These are phyloP conservation scores for Euglossa dilemma DNA, from an alignment of 1,140 invertebrate species.

Conservation along the genomic window DNA sequence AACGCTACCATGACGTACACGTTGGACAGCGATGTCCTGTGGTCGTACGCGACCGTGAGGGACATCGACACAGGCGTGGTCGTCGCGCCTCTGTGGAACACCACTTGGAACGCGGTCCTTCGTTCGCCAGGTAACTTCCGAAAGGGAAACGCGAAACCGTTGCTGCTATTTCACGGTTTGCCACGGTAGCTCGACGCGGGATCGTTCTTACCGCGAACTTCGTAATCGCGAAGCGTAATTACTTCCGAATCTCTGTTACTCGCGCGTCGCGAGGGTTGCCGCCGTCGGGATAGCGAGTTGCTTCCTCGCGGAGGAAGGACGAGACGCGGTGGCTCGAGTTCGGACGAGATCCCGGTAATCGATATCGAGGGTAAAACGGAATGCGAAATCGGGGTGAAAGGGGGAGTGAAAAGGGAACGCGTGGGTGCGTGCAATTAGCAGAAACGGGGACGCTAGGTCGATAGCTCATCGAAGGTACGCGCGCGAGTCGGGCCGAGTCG, in stretches of 20 bases:
- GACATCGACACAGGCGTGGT: conserved; percentile 63
- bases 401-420: not conserved
- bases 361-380: not conserved
- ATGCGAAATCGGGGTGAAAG: too few species aligned
- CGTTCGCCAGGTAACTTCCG: conserved; percentile 30
- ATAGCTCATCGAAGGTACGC: too few species aligned
- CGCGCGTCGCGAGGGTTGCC: not conserved
- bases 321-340: not conserved
- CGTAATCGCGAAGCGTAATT: not conserved
- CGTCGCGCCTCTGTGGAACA: conserved; percentile 59
- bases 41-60: conserved; percentile 80
- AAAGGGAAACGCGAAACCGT: too few species aligned
- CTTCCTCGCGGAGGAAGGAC: not conserved
- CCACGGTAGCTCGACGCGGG: too few species aligned
- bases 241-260: not conserved
- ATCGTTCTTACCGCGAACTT: not conserved
- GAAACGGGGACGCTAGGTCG: too few species aligned
- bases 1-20: conserved; percentile 87
- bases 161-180: not conserved
- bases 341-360: not conserved
- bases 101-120: conserved; percentile 65
- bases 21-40: conserved; percentile 85
- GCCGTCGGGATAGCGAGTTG: not conserved
- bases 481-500: too few species aligned
- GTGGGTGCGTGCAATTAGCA: not conserved